These are phyloP conservation scores for Platorchestia sp. DNA, from an alignment of 1,140 invertebrate species.

Conservation along the genomic window DNA sequence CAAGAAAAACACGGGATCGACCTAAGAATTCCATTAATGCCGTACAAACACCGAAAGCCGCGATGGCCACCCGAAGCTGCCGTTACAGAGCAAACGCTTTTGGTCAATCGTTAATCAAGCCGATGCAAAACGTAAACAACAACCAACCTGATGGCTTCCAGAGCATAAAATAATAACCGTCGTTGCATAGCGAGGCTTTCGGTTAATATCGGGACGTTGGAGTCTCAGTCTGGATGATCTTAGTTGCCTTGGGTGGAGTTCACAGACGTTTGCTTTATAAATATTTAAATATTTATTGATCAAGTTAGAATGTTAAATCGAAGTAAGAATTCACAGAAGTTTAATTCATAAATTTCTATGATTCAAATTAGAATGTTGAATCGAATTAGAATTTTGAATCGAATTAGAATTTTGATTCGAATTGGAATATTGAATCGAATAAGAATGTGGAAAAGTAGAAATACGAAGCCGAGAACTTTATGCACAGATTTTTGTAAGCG, in stretches of 20 bases:
- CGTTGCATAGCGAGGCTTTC: not conserved
- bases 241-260: not conserved
- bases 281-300: no score
- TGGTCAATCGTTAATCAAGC: not conserved
- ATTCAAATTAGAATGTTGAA: no score
- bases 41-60: not conserved
- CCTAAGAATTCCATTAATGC: not conserved
- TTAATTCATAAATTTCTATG: no score
- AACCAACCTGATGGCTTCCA: not conserved
- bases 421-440: no score
- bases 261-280: not conserved
- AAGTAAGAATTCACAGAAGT: not conserved
- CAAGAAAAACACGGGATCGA: not conserved
- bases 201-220: not conserved
- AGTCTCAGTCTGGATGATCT: not conserved
- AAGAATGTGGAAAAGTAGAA: no score
- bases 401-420: no score
- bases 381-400: no score
- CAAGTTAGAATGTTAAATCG: not conserved
- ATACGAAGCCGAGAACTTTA: no score
- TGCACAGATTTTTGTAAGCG: no score
- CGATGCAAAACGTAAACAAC: not conserved
- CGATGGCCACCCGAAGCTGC: not conserved
- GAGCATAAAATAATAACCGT: not conserved
- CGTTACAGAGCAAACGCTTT: not conserved